Base-by-base conservation (phyloP, 2,888 invertebrate genomes). In the Mimumesa dahlbomi region DNA sequence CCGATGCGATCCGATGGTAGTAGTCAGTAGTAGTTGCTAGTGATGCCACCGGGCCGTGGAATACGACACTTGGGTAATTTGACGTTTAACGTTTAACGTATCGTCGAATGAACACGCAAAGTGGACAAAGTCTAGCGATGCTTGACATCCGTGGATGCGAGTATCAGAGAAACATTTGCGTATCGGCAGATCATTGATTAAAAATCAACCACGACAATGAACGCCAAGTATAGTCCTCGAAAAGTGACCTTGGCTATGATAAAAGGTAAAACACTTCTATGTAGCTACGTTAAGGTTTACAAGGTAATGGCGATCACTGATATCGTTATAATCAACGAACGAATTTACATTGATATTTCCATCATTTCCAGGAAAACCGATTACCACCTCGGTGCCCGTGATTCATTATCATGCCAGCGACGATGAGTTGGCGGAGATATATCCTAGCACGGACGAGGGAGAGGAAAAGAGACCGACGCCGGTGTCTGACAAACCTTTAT, bases 321-420 rank as follows among this genome's bases (percentile, higher is more conserved):
- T 14, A 18, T 42, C 11, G 14, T 14, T 38, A 5, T 31, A 29
- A 34, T 34, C 11, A n/a, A 14, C 25, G 29, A 9, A n/a, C 1
- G 4, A 11, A 49, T 31, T n/a, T 19, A 14, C 2, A n/a, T 14
- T 46, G 14, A 7, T 25, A 29, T 13, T 11, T n/a, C 16, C 5
- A 29, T 29, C 13, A 14, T 14, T 38, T 49, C 19, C 11, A 90
- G 90, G 90, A 66, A 90, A 90, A 84, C 83, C 90, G 18, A 89
- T 90, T 31, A 85, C 90, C 3, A 90, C 89, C 38, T 91, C 91
- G 0, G 90, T 90, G 16, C 90, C 91, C 59, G 91, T 93, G 5
- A 93, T 95, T 81, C 93, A 94, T 83, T 95, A 94, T 83, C 94
- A 94, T 90, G 94, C 94, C n/a, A 94, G 93, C 80, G 94, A 94